Conservation (phyloP, 2,888 invertebrate genomes). For the Scaptomyza polygonia region DNA sequence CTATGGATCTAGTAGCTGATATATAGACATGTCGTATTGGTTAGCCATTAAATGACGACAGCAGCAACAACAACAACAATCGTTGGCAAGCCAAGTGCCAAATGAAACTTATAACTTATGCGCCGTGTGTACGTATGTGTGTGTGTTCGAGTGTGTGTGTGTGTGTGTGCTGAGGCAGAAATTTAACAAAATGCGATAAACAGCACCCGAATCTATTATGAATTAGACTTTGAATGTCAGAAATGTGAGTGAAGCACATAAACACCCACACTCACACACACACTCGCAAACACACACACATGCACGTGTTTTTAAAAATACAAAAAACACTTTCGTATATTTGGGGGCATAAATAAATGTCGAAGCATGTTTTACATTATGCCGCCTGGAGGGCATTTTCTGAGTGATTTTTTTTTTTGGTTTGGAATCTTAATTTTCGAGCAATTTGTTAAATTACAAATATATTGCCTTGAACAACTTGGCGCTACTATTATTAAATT, state of each 20-base stretch:
- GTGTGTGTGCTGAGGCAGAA: slow-evolving; percentile 48
- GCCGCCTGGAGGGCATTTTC: slow-evolving; percentile 67
- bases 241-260: slow-evolving; percentile 32
- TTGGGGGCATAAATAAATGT: slow-evolving; percentile 67
- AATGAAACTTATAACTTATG: slow-evolving; percentile 81
- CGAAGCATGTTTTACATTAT: slow-evolving; percentile 53
- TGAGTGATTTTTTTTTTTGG: slow-evolving; percentile 44
- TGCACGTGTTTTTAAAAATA: slow-evolving; percentile 14
- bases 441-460: slow-evolving; percentile 38
- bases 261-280: slow-evolving; percentile 25
- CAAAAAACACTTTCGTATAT: slow-evolving; percentile 18
- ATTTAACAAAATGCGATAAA: slow-evolving; percentile 25
- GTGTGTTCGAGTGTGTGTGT: slow-evolving; percentile 48
- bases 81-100: slow-evolving; percentile 78
- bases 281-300: slow-evolving; percentile 14
- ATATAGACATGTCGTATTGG: slow-evolving; percentile 75
- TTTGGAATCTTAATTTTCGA: slow-evolving; percentile 49
- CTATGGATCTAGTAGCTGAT: slow-evolving; percentile 46
- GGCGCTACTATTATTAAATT: too few relatives aligned
- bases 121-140: slow-evolving; percentile 60
- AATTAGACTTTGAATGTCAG: slow-evolving; percentile 78
- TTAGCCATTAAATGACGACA: slow-evolving; percentile 80
- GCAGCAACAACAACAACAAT: slow-evolving; percentile 43
- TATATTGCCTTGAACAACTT: not conserved
- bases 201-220: slow-evolving; percentile 78